Evolutionary conservation across 2,797 vertebrate genomes (phyloP), one percentile per base, ranked within the genome.

Genomic region (Hemibagrus guttatus): DNA sequence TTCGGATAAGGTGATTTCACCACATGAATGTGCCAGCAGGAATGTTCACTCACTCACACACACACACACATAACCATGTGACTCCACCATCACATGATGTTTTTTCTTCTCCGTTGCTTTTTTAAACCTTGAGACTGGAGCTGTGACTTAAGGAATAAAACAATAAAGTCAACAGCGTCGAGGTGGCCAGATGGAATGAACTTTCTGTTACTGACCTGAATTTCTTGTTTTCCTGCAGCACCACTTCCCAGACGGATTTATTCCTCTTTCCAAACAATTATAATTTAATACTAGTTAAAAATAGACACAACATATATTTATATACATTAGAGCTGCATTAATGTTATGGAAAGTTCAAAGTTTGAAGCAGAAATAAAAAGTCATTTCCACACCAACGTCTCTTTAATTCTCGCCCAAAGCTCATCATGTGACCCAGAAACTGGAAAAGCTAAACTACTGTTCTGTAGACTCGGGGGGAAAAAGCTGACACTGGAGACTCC

Each of bases 21-120:
- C 74, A 39, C 35, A 74, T 49, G 42, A 75, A 75, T 71, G 31
- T 69, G 31, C 39, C 2, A n/a, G 16, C 12, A 74, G 42, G 8
- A 69, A 61, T 21, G 72, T 75, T 54, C 74, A 31, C n/a, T 56
- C 74, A 54, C 52, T 56, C 75, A 58, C 52, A 56, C 76, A 79
- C 31, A 80, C 56, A 26, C 56, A 81, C 23, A 63, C 78, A n/a
- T 11, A 46, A 63, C 13, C 59, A 46, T 81, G 39, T 81, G 58
- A 64, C 63, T 26, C 1, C 58, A 28, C 79, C 26, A 46, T 64
- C 79, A 81, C 59, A 64, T 81, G 78, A 59, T 80, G 26, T 81
- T 81, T 81, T 49, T 64, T 14, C 76, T 46, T 46, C 79, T 61
- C 56, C 4, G 11, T 61, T 23, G 19, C 21, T n/a, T 81, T 63